Conservation (phyloP, 2,888 invertebrate genomes). For the Phoenoteleia sp. region DNA sequence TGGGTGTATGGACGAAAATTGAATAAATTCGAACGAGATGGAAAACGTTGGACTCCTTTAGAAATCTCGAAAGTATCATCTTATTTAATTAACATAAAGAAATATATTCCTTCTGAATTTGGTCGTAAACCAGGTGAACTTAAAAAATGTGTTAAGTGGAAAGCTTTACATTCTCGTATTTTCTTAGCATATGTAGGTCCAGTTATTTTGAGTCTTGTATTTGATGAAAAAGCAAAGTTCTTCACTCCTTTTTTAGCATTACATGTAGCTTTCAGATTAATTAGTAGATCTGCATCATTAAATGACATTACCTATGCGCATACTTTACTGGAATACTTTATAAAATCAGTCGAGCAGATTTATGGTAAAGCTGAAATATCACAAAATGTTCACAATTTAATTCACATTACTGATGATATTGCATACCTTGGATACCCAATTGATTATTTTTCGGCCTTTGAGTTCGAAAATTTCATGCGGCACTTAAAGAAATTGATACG, state of each 20-base stretch:
- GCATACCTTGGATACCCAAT: slow-evolving; percentile 10
- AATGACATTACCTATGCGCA: slow-evolving; percentile 33
- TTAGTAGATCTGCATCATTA: no score
- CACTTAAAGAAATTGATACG: slow-evolving; percentile 37
- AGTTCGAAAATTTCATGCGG: slow-evolving; percentile 55
- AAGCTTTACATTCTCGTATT: slow-evolving; percentile 53
- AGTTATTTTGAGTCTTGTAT: slow-evolving; percentile 22
- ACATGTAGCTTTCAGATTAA: slow-evolving; percentile 48
- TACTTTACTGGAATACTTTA: slow-evolving; percentile 45
- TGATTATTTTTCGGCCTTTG: slow-evolving; percentile 42
- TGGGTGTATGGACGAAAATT: slow-evolving; percentile 39
- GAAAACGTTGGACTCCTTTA: slow-evolving; percentile 32
- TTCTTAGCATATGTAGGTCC: slow-evolving; percentile 59
- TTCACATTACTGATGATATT: slow-evolving; percentile 48
- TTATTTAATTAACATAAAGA: slow-evolving; percentile 12
- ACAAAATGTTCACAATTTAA: slow-evolving; percentile 58
- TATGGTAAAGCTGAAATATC: slow-evolving; percentile 55
- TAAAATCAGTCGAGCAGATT: slow-evolving; percentile 26
- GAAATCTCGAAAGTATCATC: slow-evolving; percentile 9
- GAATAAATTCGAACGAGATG: slow-evolving; percentile 2
- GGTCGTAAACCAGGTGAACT: slow-evolving; percentile 34
- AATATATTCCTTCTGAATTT: slow-evolving; percentile 54
- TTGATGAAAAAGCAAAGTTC: slow-evolving; percentile 25
- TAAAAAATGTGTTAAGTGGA: slow-evolving; percentile 42
- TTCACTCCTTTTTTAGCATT: slow-evolving; percentile 41